Percentiles rank a stretch among this genome's conserved stretches.
Conservation (phyloP, 2,888 invertebrate genomes). For the Strigamia crassipes region DNA sequence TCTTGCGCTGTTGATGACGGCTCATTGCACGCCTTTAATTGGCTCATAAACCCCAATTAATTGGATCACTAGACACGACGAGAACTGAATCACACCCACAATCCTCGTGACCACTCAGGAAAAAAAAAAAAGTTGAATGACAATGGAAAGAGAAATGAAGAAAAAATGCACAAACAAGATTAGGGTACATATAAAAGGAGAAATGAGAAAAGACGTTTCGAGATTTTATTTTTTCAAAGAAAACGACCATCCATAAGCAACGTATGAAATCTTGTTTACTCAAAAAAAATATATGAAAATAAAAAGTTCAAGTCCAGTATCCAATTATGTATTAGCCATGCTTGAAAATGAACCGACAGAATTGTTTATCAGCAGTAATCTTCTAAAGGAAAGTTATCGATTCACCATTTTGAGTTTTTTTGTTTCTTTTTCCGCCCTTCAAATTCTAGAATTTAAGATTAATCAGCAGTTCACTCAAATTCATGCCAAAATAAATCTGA, state of each 20-base stretch:
- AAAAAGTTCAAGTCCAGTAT: too few species aligned
- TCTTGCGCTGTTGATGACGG: conserved; percentile 2
- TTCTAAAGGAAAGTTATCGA: too few species aligned
- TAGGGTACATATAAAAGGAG: not conserved
- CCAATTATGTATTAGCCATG: not conserved
- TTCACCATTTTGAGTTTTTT: too few species aligned
- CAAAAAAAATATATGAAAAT: not conserved
- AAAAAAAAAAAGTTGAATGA: not conserved
- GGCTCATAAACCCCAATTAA: conserved; percentile 13
- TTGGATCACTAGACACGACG: conserved; percentile 34
- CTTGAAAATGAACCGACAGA: too few species aligned
- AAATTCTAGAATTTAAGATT: too few species aligned
- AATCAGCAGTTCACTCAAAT: too few species aligned
- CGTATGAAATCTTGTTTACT: not conserved
- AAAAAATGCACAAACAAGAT: not conserved
- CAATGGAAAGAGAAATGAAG: not conserved
- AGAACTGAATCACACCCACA: conserved; percentile 24
- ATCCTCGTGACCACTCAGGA: conserved; percentile 15
- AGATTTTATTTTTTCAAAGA: not conserved
- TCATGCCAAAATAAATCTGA: too few species aligned
- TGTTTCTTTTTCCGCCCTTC: too few species aligned
- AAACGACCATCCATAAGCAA: not conserved
- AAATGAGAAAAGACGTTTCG: not conserved
- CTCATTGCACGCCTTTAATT: conserved; percentile 10
- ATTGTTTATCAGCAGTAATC: too few species aligned